Conservation (phyloP, 2,113 vertebrate species). For the Scophthalmus maximus region DNA sequence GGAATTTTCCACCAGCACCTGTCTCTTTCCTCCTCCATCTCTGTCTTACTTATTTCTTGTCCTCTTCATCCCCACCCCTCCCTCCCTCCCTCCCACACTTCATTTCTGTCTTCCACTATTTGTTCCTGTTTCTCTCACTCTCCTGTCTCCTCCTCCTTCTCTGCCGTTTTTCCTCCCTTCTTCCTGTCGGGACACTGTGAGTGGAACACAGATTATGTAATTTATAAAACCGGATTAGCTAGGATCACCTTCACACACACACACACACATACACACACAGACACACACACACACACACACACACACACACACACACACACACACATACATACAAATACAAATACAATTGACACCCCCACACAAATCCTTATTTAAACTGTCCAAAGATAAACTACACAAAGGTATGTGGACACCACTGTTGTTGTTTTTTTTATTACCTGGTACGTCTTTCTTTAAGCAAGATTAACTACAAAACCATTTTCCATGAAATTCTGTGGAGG, state of each 20-base stretch:
- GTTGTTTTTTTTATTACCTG: not conserved
- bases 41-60: slow-evolving; percentile 37
- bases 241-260: slow-evolving; percentile 74
- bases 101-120: slow-evolving; percentile 43
- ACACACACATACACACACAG: not conserved
- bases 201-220: slow-evolving; percentile 77
- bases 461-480: too few species aligned
- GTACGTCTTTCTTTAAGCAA: too few species aligned
- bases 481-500: too few species aligned
- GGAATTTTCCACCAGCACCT: slow-evolving; percentile 59
- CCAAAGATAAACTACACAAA: slow-evolving; percentile 1
- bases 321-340: slow-evolving; percentile 21
- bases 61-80: slow-evolving; percentile 10
- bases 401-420: not conserved
- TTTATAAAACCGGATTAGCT: slow-evolving; percentile 80
- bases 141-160: slow-evolving; percentile 25
- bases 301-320: not conserved
- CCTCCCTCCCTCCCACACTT: slow-evolving; percentile 14
- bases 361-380: slow-evolving; percentile 17
- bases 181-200: slow-evolving; percentile 58
- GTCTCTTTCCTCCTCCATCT: slow-evolving; percentile 27
- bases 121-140: slow-evolving; percentile 2
- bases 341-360: slow-evolving; percentile 7
- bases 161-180: slow-evolving; percentile 35
- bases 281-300: slow-evolving; percentile 31